phyloP scores from a whole-genome alignment of 2,113 vertebrate species.

The Triplophysa rosa region DNA sequence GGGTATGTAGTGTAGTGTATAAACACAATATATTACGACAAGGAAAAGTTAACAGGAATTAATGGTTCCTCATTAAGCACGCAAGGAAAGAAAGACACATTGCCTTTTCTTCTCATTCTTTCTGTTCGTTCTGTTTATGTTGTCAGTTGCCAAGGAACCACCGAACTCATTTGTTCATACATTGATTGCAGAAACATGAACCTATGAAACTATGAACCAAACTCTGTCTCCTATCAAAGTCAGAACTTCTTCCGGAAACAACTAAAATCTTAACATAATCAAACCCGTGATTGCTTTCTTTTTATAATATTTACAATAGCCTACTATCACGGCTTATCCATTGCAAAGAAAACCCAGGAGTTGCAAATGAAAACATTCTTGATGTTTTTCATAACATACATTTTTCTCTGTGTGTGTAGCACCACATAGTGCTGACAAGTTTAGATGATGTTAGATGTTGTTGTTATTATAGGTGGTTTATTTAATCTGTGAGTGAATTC shows the following conservation, averaged over 20 bases:
- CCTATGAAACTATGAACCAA: background rate
- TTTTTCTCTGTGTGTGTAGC: too few species aligned
- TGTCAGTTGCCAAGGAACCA: slow-evolving; percentile 1
- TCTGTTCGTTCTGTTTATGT: background rate
- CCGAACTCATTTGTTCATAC: slow-evolving; percentile 3
- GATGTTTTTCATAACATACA: too few species aligned
- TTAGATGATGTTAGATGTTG: too few species aligned
- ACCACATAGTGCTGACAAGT: too few species aligned
- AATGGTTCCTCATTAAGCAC: background rate
- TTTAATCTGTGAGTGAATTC: too few species aligned
- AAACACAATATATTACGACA: background rate
- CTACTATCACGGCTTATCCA: background rate
- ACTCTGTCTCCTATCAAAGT: background rate
- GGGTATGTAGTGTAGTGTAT: background rate
- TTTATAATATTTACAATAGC: background rate
- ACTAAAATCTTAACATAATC: background rate
- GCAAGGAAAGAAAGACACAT: background rate
- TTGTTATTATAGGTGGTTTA: too few species aligned
- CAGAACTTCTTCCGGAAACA: background rate
- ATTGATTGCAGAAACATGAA: background rate
- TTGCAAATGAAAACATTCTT: too few species aligned
- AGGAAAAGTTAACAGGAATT: slow-evolving; percentile 10
- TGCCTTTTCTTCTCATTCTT: background rate
- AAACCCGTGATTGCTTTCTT: background rate
- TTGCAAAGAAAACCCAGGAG: background rate